phyloP scores from a whole-genome alignment of 2,797 vertebrate species.

The Danionella dracula region DNA sequence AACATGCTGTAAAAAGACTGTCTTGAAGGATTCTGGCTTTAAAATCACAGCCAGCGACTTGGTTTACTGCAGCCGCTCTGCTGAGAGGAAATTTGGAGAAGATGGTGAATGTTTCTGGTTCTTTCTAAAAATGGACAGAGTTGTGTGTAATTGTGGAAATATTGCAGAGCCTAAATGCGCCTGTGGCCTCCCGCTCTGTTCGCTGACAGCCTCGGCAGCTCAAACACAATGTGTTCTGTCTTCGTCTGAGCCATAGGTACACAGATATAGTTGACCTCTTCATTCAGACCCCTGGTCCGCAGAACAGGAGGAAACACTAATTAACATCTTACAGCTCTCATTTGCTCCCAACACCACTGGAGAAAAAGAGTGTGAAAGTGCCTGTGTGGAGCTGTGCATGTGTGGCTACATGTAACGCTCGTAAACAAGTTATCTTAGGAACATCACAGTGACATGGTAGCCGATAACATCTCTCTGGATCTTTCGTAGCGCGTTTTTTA shows the following conservation, averaged over 20 bases:
- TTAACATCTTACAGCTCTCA: conserved; percentile 41
- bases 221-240: conserved; percentile 31
- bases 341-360: conserved; percentile 30
- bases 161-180: neutral
- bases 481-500: too few relatives aligned
- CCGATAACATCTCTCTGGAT: neutral
- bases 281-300: conserved; percentile 25
- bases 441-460: neutral
- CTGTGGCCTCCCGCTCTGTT: neutral
- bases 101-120: neutral
- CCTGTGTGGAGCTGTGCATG: neutral
- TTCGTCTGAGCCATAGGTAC: conserved; percentile 25
- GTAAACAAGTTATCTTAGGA: neutral
- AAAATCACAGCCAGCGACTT: conserved; percentile 7
- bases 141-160: neutral
- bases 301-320: conserved; percentile 39
- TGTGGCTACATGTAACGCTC: neutral
- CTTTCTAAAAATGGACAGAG: neutral
- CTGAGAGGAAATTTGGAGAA: neutral
- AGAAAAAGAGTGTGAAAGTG: conserved; percentile 30
- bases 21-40: conserved; percentile 8
- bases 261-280: conserved; percentile 29
- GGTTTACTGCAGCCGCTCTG: neutral
- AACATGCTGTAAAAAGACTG: neutral
- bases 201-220: conserved; percentile 7